Base-by-base conservation (phyloP, 1,140 invertebrate genomes). In the Mycetomoellerius zeteki region DNA sequence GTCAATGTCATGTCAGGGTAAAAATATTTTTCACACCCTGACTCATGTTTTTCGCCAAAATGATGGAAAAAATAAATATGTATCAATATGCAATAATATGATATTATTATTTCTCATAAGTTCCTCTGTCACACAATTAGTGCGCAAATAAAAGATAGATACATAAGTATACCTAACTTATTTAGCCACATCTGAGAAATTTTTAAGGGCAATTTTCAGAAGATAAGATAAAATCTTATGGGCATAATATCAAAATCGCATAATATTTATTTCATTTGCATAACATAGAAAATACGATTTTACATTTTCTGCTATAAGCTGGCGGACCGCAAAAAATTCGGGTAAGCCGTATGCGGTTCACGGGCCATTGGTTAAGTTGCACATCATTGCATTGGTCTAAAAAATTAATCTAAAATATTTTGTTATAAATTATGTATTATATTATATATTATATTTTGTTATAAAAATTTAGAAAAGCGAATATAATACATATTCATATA, bases 1-100 rank as follows among this genome's bases (percentile, higher is more conserved):
- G 81, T 88, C 89, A 90, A 90, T 90, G 89, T 88, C 89, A 90
- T 72, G 69, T 30, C 69, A 62, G 64, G 47, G 71, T 86, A 71
- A 82, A 85, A 90, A 88, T 72, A 37, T 37, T 37, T 37, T 37
- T 7, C 7, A 37, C 7, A 37, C 56, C 33, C 33, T 37, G 33
- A 50, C n/a, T 33, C 47, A 12, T 24, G 37, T 19, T 82, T 81
- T 90, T 65, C 52, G 3, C n/a, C 52, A 56, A 71, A 54, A 88
- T 85, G 10, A n/a, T 8, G 14, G 2, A 16, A 43, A 43, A 14
- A 54, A 54, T 50, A 67, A 19, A 10, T 50, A 50, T 7, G 24
- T 24, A 58, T 62, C 16, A 8, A 37, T 37, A 60, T 3, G 14
- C 5, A 27, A 33, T 27, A 65, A 52, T 16, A 14, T 14, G 4